Evolutionary conservation across 1,140 invertebrate species (phyloP).

Genomic region (Lepidurus apus): DNA sequence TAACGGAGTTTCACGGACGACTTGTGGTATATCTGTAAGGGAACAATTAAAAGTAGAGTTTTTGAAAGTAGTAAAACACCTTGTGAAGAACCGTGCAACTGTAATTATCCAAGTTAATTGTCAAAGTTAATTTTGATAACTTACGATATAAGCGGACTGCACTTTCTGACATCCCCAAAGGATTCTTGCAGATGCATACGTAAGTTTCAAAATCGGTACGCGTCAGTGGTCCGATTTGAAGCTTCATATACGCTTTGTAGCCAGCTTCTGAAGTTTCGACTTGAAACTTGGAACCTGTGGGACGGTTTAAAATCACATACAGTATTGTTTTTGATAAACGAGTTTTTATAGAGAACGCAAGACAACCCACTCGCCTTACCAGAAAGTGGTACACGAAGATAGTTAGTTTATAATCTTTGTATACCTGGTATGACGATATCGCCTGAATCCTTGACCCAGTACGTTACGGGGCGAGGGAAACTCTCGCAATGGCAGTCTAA

Average conservation of each 20-base stretch:
- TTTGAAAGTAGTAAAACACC: too few species aligned
- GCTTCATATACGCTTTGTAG: constrained; percentile 32
- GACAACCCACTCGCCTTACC: background rate
- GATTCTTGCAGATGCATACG: constrained; percentile 33
- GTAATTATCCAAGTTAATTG: too few species aligned
- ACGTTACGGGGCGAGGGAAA: constrained; percentile 32
- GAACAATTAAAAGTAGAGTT: constrained; percentile 36
- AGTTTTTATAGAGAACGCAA: background rate
- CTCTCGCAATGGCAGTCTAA: constrained; percentile 35
- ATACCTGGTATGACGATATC: constrained; percentile 34
- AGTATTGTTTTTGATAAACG: background rate
- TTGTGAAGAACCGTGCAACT: too few species aligned
- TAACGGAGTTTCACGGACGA: background rate
- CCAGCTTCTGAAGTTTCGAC: constrained; percentile 26
- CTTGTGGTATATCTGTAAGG: background rate
- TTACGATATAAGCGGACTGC: constrained; percentile 33
- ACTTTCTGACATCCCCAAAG: constrained; percentile 26
- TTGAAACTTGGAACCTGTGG: constrained; percentile 28
- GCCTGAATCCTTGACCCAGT: constrained; percentile 33
- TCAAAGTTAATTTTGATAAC: background rate
- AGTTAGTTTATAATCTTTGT: background rate
- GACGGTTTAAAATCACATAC: background rate
- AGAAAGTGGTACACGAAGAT: background rate
- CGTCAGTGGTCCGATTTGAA: constrained; percentile 24
- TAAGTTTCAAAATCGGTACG: constrained; percentile 28